Evolutionary conservation across 2,113 vertebrate genomes (phyloP), one percentile per base, ranked within the genome.

Genomic region (Fukomys damarensis): DNA sequence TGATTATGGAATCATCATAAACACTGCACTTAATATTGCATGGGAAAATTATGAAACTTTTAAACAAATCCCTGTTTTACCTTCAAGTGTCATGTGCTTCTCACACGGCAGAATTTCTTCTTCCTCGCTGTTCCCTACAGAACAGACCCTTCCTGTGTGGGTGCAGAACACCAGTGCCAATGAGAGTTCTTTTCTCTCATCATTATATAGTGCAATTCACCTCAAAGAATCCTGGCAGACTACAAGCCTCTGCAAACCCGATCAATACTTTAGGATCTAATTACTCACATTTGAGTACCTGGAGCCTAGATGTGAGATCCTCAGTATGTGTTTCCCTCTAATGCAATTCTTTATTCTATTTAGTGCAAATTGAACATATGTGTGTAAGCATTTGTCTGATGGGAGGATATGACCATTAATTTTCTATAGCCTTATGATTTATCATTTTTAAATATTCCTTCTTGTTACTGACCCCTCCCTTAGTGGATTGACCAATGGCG

Each of bases 401-500:
- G 8, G 46, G 16, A 79, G 28, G 52, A 35, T 54, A 20, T 20
- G 35, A 77, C 16, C 14, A 13, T 30, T 49, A 49, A 49, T 95
- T 95, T 96, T 93, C 54, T 74, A 12, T 14, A 54, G 3, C 6
- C 54, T 86, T 93, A 93, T 22, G 0, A 30, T 77, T 85, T 89
- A 82, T 49, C 26, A 59, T 28, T 81, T 20, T 41, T 24, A 87
- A 95, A n/a, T 20, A 81, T 63, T 77, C 35, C 49, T 80, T 41
- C 41, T n/a, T 63, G 6, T 88, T 87, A 85, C 32, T 68, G 87
- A 77, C 35, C 24, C 10, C 32, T 43, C 19, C 26, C n/a, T n/a
- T n/a, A n/a, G n/a, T n/a, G n/a, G n/a, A n/a, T n/a, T n/a, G n/a
- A n/a, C n/a, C n/a, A n/a, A n/a, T n/a, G n/a, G n/a, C n/a, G n/a